Base-by-base conservation (phyloP, 30 jellyfish, hydroid and myxozoan species). In the Morbakka virulenta region DNA sequence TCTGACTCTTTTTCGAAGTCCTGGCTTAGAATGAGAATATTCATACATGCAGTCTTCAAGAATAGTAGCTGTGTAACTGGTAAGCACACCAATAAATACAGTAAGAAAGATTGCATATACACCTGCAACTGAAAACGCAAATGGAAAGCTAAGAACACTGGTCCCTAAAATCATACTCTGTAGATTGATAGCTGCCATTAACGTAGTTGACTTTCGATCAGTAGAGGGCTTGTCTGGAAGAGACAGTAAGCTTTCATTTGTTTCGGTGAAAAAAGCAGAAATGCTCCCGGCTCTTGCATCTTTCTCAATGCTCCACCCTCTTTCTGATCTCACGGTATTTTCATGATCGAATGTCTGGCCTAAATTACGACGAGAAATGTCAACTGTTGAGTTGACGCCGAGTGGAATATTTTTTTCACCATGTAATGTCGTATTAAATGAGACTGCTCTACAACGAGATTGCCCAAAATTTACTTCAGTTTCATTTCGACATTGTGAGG, bases 101-200 rank as follows among this genome's bases (percentile, higher is more conserved):
- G 81, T 80, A 25, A 82, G 34, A 12, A 76, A 71, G 4, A 88
- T 28, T 11, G 91, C 93, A 87, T 85, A 81, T 2, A 88, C 23
- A 2, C 95, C 97, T 22, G 89, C 95, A 2, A 53, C 32, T 53
- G 48, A 26, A 28, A 81, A 62, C 1, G 89, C 82, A 62, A 62
- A 88, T 23, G 95, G 97, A 32, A 81, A 34, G 21, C 95, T 68
- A 2, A 88, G 79, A 36, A 88, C 80, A 32, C 89, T 81, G 1
- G 94, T 88, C 49, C 97, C 97, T 20, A 77, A 82, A 12, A 88
- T 69, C 97, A 88, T 88, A 36, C 89, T 49, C 30, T 77, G 97
- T 31, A 80, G 29, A 69, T 83, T 88, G 66, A 72, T 32, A 3
- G 87, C 78, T 36, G 69, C 77, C 11, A 88, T 81, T 50, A 82